A percentile compares a stretch with the other conserved stretches of the same genome.
Evolutionary conservation across 2,888 invertebrate species (phyloP).

Genomic region (Chaitophorus viminalis): DNA sequence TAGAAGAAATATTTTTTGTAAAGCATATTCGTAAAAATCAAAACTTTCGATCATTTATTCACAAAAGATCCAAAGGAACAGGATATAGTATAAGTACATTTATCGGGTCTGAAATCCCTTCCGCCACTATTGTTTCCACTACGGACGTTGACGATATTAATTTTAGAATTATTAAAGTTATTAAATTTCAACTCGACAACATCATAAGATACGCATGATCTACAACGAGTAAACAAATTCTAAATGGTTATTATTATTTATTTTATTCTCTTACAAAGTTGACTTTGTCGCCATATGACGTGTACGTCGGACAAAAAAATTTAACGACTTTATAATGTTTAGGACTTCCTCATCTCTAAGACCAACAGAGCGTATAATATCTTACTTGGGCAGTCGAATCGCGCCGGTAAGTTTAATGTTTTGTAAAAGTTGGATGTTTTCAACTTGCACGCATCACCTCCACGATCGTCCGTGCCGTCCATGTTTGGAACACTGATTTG

Average conservation of each 20-base stretch:
- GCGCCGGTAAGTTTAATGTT: not conserved
- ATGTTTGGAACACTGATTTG: not conserved
- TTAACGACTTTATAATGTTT: not conserved
- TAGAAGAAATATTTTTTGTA: too few relatives aligned
- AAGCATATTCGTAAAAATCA: too few relatives aligned
- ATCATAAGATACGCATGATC: too few relatives aligned
- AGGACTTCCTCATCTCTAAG: too few relatives aligned
- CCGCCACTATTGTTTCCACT: too few relatives aligned
- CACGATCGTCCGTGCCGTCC: not conserved
- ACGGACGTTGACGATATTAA: too few relatives aligned
- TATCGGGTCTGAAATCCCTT: too few relatives aligned
- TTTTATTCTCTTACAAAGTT: not conserved
- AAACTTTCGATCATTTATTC: too few relatives aligned
- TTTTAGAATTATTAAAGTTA: too few relatives aligned
- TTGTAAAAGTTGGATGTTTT: slow-evolving; percentile 13
- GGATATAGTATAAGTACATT: too few relatives aligned
- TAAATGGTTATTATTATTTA: not conserved
- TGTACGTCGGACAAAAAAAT: not conserved
- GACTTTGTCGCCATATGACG: not conserved
- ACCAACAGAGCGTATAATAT: not conserved
- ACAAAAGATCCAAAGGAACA: too few relatives aligned
- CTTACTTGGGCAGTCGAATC: slow-evolving; percentile 26
- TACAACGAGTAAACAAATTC: not conserved
- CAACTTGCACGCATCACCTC: not conserved
- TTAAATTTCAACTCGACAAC: too few relatives aligned